phyloP scores from a whole-genome alignment of 2,888 invertebrate genomes.

The Athrips mouffetella region DNA sequence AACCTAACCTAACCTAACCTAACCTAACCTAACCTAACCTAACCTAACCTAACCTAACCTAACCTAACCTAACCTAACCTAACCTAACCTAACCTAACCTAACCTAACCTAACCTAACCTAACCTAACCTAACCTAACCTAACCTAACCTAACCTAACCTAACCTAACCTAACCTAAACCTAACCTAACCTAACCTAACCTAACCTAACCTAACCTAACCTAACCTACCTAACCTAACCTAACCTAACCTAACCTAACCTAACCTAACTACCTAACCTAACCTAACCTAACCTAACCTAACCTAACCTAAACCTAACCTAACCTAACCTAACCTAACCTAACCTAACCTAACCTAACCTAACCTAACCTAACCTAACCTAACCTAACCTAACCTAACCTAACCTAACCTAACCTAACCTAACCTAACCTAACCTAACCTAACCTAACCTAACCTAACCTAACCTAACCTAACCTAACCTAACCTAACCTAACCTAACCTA shows the following conservation, averaged over 20 bases:
- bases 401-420: conserved; percentile 14
- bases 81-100: conserved; percentile 16
- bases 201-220: not conserved
- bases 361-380: conserved; percentile 20
- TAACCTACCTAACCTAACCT: not conserved
- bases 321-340: conserved; percentile 13
- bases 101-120: conserved; percentile 18
- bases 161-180: conserved; percentile 18
- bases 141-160: conserved; percentile 18
- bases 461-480: conserved; percentile 18
- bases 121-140: conserved; percentile 18
- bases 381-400: conserved; percentile 18
- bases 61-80: conserved; percentile 17
- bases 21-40: conserved; percentile 17
- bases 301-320: conserved; percentile 17
- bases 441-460: conserved; percentile 17
- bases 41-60: conserved; percentile 18
- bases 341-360: conserved; percentile 18
- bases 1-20: conserved; percentile 17
- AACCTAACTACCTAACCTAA: conserved; percentile 12
- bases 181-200: conserved; percentile 6
- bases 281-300: conserved; percentile 18
- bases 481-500: conserved; percentile 18
- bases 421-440: conserved; percentile 18
- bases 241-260: not conserved